Conservation (phyloP, 2,888 invertebrate genomes). For the Philopedon plagiatum region DNA sequence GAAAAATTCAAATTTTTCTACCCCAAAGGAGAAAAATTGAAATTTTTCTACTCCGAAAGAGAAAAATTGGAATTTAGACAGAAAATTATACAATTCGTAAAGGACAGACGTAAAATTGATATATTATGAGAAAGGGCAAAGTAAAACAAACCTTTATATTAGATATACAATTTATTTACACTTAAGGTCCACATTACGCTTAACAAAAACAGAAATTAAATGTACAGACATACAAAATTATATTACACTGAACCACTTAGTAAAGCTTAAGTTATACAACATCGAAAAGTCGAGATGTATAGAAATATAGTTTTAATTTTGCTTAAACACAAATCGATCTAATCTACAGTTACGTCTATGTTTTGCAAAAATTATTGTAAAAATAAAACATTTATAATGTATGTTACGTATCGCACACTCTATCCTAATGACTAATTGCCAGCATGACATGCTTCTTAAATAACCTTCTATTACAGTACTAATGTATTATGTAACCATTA, state of each 20-base stretch:
- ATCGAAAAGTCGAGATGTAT: conserved; percentile 36
- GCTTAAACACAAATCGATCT: conserved; percentile 32
- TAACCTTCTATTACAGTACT: too few species aligned
- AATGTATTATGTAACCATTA: too few species aligned
- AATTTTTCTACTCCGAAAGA: too few species aligned
- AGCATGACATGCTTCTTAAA: too few species aligned
- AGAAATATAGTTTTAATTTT: conserved; percentile 38
- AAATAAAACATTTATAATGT: conserved; percentile 9
- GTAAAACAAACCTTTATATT: conserved; percentile 10
- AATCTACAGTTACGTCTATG: conserved; percentile 27
- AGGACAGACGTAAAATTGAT: too few species aligned
- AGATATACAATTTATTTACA: conserved; percentile 49
- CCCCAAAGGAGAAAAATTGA: too few species aligned
- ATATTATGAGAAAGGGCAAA: too few species aligned
- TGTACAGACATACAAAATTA: conserved; percentile 44
- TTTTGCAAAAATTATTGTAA: conserved; percentile 8
- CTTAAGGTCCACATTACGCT: conserved; percentile 24
- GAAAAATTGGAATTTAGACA: too few species aligned
- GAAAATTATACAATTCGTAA: too few species aligned
- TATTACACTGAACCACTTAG: conserved; percentile 39
- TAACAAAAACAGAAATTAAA: conserved; percentile 36
- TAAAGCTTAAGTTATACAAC: conserved; percentile 34
- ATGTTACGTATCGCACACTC: too few species aligned
- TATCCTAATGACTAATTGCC: too few species aligned
- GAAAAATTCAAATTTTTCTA: too few species aligned